A percentile compares a stretch with the other conserved stretches of the same genome.
These are phyloP conservation scores for Leistus spinibarbis DNA, from an alignment of 2,888 invertebrate genomes.

Conservation along the genomic window DNA sequence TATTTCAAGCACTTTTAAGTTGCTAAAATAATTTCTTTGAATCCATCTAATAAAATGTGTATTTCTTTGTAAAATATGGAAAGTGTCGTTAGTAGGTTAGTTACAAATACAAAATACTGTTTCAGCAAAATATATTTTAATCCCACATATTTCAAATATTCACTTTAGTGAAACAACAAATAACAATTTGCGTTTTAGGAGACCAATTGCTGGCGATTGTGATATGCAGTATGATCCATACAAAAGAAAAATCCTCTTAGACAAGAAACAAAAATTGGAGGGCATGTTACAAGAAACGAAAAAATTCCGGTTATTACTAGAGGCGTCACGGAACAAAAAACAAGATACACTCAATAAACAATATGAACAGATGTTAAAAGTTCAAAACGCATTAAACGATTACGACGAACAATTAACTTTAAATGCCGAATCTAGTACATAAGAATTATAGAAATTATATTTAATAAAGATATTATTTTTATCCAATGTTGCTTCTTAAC, in stretches of 20 bases:
- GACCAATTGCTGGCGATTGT: constrained; percentile 41
- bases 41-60: too few relatives aligned
- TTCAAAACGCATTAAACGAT: background rate
- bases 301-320: constrained; percentile 31
- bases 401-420: constrained; percentile 3
- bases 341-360: constrained; percentile 21
- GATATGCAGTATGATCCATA: constrained; percentile 27
- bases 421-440: background rate
- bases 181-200: constrained; percentile 38
- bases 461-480: constrained; percentile 11
- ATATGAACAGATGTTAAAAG: constrained; percentile 15
- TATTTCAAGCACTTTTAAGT: too few relatives aligned
- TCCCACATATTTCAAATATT: too few relatives aligned
- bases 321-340: constrained; percentile 27
- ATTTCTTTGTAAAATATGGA: too few relatives aligned
- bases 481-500: background rate
- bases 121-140: constrained; percentile 1
- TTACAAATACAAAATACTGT: constrained; percentile 37
- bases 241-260: constrained; percentile 32
- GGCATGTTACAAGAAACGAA: constrained; percentile 30
- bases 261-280: constrained; percentile 35
- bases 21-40: too few relatives aligned
- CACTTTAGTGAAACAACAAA: background rate
- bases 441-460: background rate
- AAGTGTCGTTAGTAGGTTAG: constrained; percentile 21